These are phyloP conservation scores for Xylocampa areola DNA, from an alignment of 2,888 invertebrate genomes.

Conservation along the genomic window DNA sequence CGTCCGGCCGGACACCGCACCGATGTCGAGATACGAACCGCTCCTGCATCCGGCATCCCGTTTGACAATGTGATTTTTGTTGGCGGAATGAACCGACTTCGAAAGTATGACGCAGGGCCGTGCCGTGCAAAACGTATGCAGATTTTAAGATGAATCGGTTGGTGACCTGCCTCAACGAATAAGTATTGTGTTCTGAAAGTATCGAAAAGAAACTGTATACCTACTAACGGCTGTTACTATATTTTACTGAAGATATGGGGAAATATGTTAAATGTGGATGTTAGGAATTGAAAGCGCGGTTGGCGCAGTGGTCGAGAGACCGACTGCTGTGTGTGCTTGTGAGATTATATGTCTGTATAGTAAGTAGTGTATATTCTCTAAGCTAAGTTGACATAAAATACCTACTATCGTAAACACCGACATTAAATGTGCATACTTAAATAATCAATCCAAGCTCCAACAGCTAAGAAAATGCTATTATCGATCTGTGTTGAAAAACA, in stretches of 20 bases:
- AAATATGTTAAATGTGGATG: no score
- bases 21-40: constrained; percentile 66
- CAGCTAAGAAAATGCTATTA: constrained; percentile 27
- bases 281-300: no score
- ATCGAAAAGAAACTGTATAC: no score
- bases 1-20: constrained; percentile 64
- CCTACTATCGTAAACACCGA: no score
- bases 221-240: no score
- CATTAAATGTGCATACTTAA: not conserved
- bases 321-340: no score
- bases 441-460: not conserved
- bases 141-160: constrained; percentile 39
- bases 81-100: constrained; percentile 55
- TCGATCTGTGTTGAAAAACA: constrained; percentile 52
- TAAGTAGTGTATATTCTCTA: no score
- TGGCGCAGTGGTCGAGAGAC: no score
- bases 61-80: constrained; percentile 70
- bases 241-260: no score
- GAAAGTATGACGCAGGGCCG: constrained; percentile 48
- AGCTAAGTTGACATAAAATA: no score
- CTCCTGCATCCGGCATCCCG: constrained; percentile 67
- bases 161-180: constrained; percentile 49
- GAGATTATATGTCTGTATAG: no score
- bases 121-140: constrained; percentile 29
- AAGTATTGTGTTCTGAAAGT: constrained; percentile 22